A percentile compares a stretch with the other conserved stretches of the same genome.
Conservation (phyloP, 2,888 invertebrate species). For the Pammene aurita region DNA sequence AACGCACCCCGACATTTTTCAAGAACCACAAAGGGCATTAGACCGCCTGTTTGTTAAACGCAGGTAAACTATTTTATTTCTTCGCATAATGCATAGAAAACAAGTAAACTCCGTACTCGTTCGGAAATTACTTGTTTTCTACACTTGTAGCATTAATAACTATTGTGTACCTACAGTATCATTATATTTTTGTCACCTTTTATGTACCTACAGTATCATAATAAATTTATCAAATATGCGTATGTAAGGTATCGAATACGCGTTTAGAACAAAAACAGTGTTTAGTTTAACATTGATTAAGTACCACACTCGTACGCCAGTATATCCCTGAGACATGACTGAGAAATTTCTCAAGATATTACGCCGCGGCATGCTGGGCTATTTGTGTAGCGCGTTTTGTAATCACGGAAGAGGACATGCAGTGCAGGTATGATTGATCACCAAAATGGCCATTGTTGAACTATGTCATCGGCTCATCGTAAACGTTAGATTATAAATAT, state of each 20-base stretch:
- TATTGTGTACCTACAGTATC: too few relatives aligned
- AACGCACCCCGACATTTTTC: too few relatives aligned
- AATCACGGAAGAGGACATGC: background rate
- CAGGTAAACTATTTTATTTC: too few relatives aligned
- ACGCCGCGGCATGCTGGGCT: conserved; percentile 1
- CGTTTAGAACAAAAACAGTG: conserved; percentile 1
- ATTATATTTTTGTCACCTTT: too few relatives aligned
- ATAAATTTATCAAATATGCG: background rate
- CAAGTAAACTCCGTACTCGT: too few relatives aligned
- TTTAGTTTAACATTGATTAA: conserved; percentile 6
- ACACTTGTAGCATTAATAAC: too few relatives aligned
- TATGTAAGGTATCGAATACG: background rate
- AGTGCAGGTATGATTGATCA: conserved; percentile 29
- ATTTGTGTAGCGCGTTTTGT: background rate
- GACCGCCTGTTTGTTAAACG: too few relatives aligned
- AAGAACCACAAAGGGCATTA: too few relatives aligned
- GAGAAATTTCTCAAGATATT: conserved; percentile 4
- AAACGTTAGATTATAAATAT: background rate
- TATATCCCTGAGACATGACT: background rate
- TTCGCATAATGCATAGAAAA: too few relatives aligned
- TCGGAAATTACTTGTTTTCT: too few relatives aligned
- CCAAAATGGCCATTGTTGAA: conserved; percentile 20
- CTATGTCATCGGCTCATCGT: conserved; percentile 12
- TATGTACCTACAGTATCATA: too few relatives aligned
- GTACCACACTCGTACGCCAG: background rate